Percentiles rank a stretch among this genome's conserved stretches.
Conservation (phyloP, 2,888 invertebrate species). For the Andrena dorsata region DNA sequence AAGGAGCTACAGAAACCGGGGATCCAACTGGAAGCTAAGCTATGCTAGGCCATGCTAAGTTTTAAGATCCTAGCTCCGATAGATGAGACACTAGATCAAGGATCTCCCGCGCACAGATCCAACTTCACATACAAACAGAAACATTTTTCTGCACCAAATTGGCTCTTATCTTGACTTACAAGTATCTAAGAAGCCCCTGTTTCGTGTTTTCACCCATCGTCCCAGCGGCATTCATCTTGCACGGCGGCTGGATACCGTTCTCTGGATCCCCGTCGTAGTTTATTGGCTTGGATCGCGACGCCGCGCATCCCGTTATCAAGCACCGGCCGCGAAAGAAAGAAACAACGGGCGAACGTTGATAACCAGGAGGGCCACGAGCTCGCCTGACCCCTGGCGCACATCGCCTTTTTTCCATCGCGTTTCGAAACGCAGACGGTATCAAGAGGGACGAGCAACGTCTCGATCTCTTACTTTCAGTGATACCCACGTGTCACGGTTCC, state of each 20-base stretch:
- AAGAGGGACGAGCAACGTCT: constrained; percentile 36
- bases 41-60: too few species aligned
- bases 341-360: constrained; percentile 62
- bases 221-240: constrained; percentile 12
- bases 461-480: constrained; percentile 54
- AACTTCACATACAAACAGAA: too few species aligned
- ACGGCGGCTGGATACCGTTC: background rate
- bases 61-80: too few species aligned
- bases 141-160: too few species aligned
- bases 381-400: constrained; percentile 40
- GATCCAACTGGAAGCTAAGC: too few species aligned
- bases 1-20: too few species aligned
- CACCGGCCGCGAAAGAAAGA: constrained; percentile 27
- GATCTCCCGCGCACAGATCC: too few species aligned
- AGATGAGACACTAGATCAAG: too few species aligned
- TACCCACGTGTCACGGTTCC: constrained; percentile 44
- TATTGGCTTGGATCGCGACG: constrained; percentile 25
- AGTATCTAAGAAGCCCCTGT: too few species aligned
- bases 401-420: constrained; percentile 17
- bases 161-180: too few species aligned
- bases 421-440: constrained; percentile 46
- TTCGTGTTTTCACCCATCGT: background rate
- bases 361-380: constrained; percentile 60
- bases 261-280: constrained; percentile 7
- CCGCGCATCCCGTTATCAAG: constrained; percentile 44